Evolutionary conservation across 2,797 vertebrate genomes (phyloP).

Genomic region (Lepilemur septentrionalis): DNA sequence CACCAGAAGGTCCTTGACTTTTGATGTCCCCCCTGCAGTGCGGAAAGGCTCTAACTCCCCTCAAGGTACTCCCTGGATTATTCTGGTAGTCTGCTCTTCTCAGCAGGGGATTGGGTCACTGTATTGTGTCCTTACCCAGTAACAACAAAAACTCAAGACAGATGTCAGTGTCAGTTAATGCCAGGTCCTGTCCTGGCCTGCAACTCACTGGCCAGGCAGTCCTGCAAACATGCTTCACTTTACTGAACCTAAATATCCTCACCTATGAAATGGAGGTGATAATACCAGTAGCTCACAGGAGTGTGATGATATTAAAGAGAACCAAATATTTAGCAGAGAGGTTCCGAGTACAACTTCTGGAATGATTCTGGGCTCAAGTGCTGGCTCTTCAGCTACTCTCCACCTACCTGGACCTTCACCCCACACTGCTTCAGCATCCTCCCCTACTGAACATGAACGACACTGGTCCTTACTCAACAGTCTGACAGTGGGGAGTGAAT

Average conservation of each 20-base stretch:
- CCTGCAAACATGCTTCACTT: background rate
- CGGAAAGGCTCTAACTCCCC: background rate
- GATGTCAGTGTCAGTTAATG: background rate
- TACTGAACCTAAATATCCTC: background rate
- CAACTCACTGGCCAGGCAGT: background rate
- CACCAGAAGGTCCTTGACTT: background rate
- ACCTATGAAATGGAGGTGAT: background rate
- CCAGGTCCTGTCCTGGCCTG: background rate
- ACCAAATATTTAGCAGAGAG: background rate
- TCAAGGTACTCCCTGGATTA: background rate
- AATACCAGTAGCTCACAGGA: too few species aligned
- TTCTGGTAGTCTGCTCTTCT: background rate
- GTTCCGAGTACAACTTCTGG: background rate
- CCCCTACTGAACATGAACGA: background rate
- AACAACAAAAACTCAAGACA: background rate
- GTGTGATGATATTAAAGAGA: background rate
- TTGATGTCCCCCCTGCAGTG: background rate
- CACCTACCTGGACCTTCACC: background rate
- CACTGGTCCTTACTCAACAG: background rate
- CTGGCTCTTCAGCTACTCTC: background rate
- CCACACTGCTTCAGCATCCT: accelerated
- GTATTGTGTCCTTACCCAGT: too few species aligned
- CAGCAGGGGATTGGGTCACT: background rate
- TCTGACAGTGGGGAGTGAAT: background rate
- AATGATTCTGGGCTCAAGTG: background rate